phyloP scores from a whole-genome alignment of 1,140 invertebrate species.

The Cephus cinctus region DNA sequence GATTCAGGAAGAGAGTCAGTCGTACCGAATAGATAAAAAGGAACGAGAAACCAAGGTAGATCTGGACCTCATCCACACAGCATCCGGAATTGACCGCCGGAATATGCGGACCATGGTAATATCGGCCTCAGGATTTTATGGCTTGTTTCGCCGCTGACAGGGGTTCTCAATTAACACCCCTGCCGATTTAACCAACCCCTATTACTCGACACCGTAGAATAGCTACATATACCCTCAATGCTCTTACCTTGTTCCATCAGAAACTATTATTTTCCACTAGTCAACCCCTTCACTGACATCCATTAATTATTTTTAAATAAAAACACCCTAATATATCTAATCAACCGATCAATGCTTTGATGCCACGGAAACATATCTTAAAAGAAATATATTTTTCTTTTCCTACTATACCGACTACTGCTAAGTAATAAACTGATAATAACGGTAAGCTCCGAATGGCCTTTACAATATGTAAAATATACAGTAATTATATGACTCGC shows the following conservation, averaged over 20 bases:
- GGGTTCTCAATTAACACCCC: slow-evolving; percentile 17
- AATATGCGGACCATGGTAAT: slow-evolving; percentile 22
- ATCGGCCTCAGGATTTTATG: slow-evolving; percentile 27
- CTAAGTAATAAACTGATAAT: background rate
- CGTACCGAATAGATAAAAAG: background rate
- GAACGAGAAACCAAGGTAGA: slow-evolving; percentile 11
- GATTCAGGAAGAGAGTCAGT: slow-evolving; percentile 12
- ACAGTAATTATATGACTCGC: slow-evolving; percentile 33
- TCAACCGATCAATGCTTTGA: too few relatives aligned
- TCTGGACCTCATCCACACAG: slow-evolving; percentile 16
- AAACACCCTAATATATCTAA: too few relatives aligned
- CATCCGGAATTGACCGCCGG: slow-evolving; percentile 24
- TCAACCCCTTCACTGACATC: too few relatives aligned
- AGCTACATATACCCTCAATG: too few relatives aligned
- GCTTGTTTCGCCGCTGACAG: slow-evolving; percentile 19
- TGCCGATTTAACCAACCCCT: too few relatives aligned
- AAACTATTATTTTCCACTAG: too few relatives aligned
- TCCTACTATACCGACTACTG: too few relatives aligned
- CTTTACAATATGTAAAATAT: slow-evolving; percentile 15
- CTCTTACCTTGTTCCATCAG: too few relatives aligned
- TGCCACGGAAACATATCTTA: too few relatives aligned
- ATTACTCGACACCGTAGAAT: too few relatives aligned
- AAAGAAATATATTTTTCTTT: too few relatives aligned
- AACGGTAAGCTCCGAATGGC: background rate
- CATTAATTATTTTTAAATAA: too few relatives aligned